Conservation (phyloP, 2,113 vertebrate species). For the Choloepus hoffmanni region DNA sequence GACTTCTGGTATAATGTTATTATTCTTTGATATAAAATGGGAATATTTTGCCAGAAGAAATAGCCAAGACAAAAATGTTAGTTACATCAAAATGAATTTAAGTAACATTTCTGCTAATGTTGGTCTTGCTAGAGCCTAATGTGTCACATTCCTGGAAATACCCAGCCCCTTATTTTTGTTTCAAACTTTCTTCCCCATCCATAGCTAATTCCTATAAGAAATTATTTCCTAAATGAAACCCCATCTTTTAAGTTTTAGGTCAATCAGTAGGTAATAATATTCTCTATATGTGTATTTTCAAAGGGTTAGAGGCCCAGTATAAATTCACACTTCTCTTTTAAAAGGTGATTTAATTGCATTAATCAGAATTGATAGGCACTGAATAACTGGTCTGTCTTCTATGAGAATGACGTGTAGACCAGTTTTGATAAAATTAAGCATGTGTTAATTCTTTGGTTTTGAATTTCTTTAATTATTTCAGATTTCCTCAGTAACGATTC, state of each 20-base stretch:
- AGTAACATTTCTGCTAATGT: constrained; percentile 30
- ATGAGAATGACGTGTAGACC: background rate
- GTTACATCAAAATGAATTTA: constrained; percentile 61
- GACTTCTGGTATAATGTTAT: constrained; percentile 4
- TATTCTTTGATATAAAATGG: constrained; percentile 30
- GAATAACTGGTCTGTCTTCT: background rate
- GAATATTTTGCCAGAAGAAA: constrained; percentile 48
- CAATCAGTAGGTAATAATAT: background rate
- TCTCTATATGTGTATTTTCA: background rate
- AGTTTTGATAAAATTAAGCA: constrained; percentile 22
- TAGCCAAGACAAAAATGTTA: constrained; percentile 39
- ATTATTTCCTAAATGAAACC: constrained; percentile 23
- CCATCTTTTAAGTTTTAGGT: background rate
- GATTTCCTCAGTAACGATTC: constrained; percentile 16
- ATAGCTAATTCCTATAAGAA: background rate
- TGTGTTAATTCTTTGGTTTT: background rate
- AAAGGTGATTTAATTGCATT: background rate
- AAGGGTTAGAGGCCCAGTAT: background rate
- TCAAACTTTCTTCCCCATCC: background rate
- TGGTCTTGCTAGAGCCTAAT: background rate
- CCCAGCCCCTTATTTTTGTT: background rate
- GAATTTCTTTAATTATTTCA: constrained; percentile 25
- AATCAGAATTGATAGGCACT: background rate
- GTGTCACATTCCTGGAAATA: background rate
- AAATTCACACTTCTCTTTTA: background rate